Evolutionary conservation across 2,113 vertebrate species (phyloP), one percentile per base, ranked within the genome.

Genomic region (Dasyprocta punctata): DNA sequence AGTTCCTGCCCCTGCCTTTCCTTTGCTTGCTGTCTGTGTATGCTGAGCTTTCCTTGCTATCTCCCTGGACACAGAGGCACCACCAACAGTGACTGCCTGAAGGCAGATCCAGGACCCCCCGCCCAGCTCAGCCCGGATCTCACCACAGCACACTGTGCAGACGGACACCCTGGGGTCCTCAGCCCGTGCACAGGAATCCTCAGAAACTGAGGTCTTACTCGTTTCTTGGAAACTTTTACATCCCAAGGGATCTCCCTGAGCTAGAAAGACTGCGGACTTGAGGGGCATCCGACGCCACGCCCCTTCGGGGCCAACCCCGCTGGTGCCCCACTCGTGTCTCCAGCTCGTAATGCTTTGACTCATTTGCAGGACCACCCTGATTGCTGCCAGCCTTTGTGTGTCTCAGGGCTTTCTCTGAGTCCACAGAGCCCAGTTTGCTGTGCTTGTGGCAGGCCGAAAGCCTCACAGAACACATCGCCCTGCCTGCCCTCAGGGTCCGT

Each of bases 1-100:
- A 54, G 5, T 1, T 38, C 86, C 75, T 22, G 0, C 44, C 0
- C 0, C 73, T 47, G 5, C 41, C 10, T 41, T 13, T 49, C 6
- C 82, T 60, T 36, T 24, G 4, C 12, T 85, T 60, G 36, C 47
- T 47, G 9, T 1, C 9, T 36, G 36, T 41, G 38, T 36, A 24
- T 16, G 13, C 3, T 11, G 52, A 20, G 6, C 49, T 1, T 9
- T 82, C 4, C 65, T 8, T 41, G 33, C 10, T 33, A 0, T 49
- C 6, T 0, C 28, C 11, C 17, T 44, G 52, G 33, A 30, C 22
- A 19, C 63, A 44, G 12, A 0, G 1, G n/a, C 24, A 26, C 58
- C 19, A 52, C 3, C 0, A 0, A 41, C 41, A 67, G 16, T 26
- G 7, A 80, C 67, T 33, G 16, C 49, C 47, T 88, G 16, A 9